Base-by-base conservation (phyloP, 2,797 vertebrate species). In the Cryptoblepharus egeriae region DNA sequence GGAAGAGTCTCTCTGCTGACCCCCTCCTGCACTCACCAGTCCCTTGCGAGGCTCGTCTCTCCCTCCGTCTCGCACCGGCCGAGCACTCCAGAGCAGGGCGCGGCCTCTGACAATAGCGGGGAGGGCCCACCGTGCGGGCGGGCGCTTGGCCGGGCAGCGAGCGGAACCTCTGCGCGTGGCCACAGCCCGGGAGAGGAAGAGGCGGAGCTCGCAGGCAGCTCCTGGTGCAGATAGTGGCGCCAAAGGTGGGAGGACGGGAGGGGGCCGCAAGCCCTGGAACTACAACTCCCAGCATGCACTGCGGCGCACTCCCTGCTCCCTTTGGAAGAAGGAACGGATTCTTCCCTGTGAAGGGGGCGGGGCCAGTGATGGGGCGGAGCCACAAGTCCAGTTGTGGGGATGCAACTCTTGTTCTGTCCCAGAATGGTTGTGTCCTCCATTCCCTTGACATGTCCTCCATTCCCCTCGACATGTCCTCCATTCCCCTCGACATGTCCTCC, bases 141-240 rank as follows among this genome's bases (percentile, higher is more conserved):
- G 92, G n/a, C n/a, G n/a, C n/a, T n/a, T n/a, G n/a, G n/a, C n/a
- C n/a, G n/a, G 92, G 90, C 92, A 87, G 93, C 92, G 93, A 95
- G 94, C 94, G 95, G 95, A 95, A 95, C 94, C 90, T 78, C 88
- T 79, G 94, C 93, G 94, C 95, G 94, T 94, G 94, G 94, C 93
- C 94, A 93, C 93, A 94, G 89, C 89, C 91, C 91, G 85, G 85
- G 74, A 89, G 74, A 83, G 73, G 88, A 89, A 90, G 88, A 79
- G 87, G 94, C 86, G 87, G 89, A 74, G 63, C 77, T 28, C 87
- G 7, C 61, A 63, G 79, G 77, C 79, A 60, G 74, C 32, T 52
- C 78, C 70, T 1, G 71, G 75, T 64, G 84, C 86, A 88, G 86
- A n/a, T 49, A 65, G 73, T 84, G 13, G 79, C 69, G 57, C 86